A percentile compares a stretch with the other conserved stretches of the same genome.
These are phyloP conservation scores for Drosophila neutralis DNA, from an alignment of 2,888 invertebrate genomes.

Conservation along the genomic window DNA sequence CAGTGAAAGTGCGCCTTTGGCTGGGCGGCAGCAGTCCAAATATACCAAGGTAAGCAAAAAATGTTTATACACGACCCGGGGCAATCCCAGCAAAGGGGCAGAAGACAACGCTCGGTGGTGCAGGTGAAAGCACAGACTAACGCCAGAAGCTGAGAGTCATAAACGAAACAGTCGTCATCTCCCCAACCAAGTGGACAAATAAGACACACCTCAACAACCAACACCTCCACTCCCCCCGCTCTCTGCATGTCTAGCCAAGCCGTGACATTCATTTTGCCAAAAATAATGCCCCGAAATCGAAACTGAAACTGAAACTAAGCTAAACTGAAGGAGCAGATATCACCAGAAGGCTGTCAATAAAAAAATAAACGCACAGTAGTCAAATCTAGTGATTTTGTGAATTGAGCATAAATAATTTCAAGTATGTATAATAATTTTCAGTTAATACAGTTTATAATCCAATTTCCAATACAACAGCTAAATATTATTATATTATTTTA, in stretches of 20 bases:
- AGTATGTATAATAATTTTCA: neutral
- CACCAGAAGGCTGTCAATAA: conserved; percentile 5
- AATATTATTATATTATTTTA: neutral
- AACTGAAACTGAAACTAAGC: neutral
- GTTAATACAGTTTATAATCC: neutral
- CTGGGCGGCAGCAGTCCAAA: neutral
- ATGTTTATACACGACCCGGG: conserved; percentile 34
- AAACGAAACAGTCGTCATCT: conserved; percentile 13
- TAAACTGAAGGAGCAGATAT: conserved; percentile 6
- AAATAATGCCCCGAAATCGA: conserved; percentile 3
- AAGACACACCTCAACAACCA: conserved; percentile 1
- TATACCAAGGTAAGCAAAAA: conserved; percentile 49
- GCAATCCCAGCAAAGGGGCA: conserved; percentile 13
- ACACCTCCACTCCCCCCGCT: neutral
- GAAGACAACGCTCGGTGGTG: conserved; percentile 4
- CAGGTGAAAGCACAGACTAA: conserved; percentile 20
- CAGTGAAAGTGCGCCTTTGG: neutral
- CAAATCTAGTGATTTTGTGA: neutral
- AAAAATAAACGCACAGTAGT: neutral
- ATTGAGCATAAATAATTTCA: too few species aligned
- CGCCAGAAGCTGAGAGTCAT: conserved; percentile 37
- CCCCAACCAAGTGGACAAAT: conserved; percentile 1
- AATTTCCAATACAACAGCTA: neutral
- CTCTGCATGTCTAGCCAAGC: conserved; percentile 7
- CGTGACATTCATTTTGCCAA: conserved; percentile 20